These are phyloP conservation scores for Oxygymnocypris stewartii DNA, from an alignment of 2,113 vertebrate species.

Conservation along the genomic window DNA sequence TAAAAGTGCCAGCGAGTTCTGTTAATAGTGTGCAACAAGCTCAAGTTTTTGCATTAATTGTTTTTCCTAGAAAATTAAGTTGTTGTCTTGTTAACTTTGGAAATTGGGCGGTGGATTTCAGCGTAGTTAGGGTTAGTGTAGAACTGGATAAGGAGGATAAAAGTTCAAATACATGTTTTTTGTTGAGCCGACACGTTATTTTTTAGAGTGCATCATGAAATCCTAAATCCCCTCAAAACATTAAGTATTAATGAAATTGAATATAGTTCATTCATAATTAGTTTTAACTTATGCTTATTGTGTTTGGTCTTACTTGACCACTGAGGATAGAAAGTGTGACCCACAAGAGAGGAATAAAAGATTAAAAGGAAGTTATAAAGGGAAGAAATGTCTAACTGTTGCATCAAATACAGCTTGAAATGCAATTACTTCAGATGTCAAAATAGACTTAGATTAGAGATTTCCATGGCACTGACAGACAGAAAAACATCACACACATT, in stretches of 20 bases:
- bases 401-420: background rate
- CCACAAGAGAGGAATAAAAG: background rate
- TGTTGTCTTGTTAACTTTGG: background rate
- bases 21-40: background rate
- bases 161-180: background rate
- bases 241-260: background rate
- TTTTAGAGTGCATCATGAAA: background rate
- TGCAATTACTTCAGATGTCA: background rate
- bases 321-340: background rate
- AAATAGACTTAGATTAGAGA: too few relatives aligned
- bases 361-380: background rate
- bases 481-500: too few relatives aligned
- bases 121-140: background rate
- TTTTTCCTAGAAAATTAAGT: background rate
- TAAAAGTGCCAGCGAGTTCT: background rate
- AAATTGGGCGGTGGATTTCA: background rate
- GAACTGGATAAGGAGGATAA: background rate
- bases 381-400: background rate
- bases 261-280: background rate
- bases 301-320: too few relatives aligned
- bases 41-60: background rate
- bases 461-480: too few relatives aligned
- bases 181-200: background rate
- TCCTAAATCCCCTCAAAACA: background rate
- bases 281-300: too few relatives aligned